Conservation (phyloP, 2,888 invertebrate genomes). For the Hirtodrosophila cameraria region DNA sequence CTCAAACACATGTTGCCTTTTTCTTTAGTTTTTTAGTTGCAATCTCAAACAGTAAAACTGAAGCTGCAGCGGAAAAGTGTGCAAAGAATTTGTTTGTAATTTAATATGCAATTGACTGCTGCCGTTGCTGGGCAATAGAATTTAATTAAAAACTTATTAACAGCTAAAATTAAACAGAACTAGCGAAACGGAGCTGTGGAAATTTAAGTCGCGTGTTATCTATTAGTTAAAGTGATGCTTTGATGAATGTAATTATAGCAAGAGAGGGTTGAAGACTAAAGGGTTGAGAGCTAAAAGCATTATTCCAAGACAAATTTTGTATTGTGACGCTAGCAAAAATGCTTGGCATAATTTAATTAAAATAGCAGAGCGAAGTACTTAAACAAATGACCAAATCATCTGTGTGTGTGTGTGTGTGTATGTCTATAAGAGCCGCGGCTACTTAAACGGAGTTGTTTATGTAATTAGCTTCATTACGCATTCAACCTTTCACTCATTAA, state of each 20-base stretch:
- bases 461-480: constrained; percentile 78
- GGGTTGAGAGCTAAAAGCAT: neutral
- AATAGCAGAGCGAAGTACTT: too few relatives aligned
- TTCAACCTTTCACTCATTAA: constrained; percentile 71
- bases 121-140: constrained; percentile 24
- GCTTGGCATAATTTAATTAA: constrained; percentile 75
- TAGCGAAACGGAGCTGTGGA: neutral
- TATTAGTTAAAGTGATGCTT: constrained; percentile 54
- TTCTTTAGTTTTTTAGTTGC: neutral
- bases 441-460: constrained; percentile 46
- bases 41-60: neutral
- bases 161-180: constrained; percentile 7
- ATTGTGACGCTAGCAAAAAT: neutral
- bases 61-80: neutral
- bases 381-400: constrained; percentile 25
- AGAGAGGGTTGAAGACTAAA: neutral
- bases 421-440: constrained; percentile 3
- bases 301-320: neutral
- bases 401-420: constrained; percentile 12
- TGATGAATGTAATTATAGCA: constrained; percentile 34
- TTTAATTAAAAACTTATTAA: constrained; percentile 45
- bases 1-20: constrained; percentile 2
- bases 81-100: constrained; percentile 1
- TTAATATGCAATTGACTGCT: constrained; percentile 6
- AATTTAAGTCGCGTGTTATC: constrained; percentile 46